Percentiles rank a stretch among this genome's conserved stretches.
Evolutionary conservation across 2,888 invertebrate genomes (phyloP).

Genomic region (Selenia dentaria): DNA sequence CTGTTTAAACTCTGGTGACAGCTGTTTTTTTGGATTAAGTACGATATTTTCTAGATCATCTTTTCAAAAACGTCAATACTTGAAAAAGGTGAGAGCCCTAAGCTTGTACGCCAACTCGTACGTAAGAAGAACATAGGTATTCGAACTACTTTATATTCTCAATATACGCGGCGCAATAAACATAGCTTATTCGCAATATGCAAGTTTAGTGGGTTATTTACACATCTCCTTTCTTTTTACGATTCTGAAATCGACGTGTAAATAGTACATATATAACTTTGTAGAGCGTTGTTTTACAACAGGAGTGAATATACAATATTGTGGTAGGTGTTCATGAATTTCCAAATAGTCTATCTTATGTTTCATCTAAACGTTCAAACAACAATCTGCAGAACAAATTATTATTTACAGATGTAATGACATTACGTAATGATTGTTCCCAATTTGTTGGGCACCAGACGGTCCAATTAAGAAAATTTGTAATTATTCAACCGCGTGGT

Average conservation of each 20-base stretch:
- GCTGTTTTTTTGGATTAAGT: too few relatives aligned
- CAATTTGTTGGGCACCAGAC: slow-evolving; percentile 11
- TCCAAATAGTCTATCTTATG: not conserved
- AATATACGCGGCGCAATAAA: slow-evolving; percentile 24
- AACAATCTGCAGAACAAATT: not conserved
- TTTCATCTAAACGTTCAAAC: not conserved
- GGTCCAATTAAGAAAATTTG: slow-evolving; percentile 20
- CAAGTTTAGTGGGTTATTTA: slow-evolving; percentile 25
- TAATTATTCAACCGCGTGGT: slow-evolving; percentile 23
- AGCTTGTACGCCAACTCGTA: slow-evolving; percentile 1
- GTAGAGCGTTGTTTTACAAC: slow-evolving; percentile 18
- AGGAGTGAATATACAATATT: slow-evolving; percentile 19
- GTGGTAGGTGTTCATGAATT: slow-evolving; percentile 13
- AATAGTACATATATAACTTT: slow-evolving; percentile 21
- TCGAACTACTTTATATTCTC: slow-evolving; percentile 27
- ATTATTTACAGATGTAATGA: slow-evolving; percentile 2
- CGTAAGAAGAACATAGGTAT: slow-evolving; percentile 3
- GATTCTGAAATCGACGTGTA: slow-evolving; percentile 17
- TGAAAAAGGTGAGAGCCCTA: slow-evolving; percentile 9
- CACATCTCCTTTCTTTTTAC: slow-evolving; percentile 30
- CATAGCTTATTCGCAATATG: slow-evolving; percentile 28
- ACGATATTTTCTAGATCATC: too few relatives aligned
- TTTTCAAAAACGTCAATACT: too few relatives aligned
- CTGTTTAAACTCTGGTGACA: too few relatives aligned
- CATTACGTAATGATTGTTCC: slow-evolving; percentile 12